Evolutionary conservation across 2,888 invertebrate species (phyloP).

Genomic region (Cerceris rybyensis): DNA sequence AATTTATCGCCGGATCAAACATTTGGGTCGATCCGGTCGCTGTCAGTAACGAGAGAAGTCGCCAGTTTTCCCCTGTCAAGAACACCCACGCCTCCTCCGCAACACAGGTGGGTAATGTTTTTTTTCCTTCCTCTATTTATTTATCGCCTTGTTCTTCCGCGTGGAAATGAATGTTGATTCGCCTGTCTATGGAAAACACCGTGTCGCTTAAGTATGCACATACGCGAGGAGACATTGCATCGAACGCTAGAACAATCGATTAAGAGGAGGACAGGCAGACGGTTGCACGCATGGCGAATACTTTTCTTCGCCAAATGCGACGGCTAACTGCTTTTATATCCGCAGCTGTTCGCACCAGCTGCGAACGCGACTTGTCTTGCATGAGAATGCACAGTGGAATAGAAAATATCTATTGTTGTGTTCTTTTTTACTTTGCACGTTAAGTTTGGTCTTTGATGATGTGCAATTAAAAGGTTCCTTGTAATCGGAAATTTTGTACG

Average conservation of each 20-base stretch:
- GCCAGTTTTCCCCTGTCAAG: slow-evolving; percentile 90
- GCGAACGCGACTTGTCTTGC: not conserved
- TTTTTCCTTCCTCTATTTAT: not conserved
- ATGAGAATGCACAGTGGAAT: not conserved
- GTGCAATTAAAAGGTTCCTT: no score
- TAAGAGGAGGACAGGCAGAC: not conserved
- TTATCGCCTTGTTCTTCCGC: not conserved
- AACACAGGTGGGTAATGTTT: slow-evolving; percentile 75
- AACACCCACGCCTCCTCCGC: slow-evolving; percentile 88
- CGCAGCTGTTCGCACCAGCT: not conserved
- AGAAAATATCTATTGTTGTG: not conserved
- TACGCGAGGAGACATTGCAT: no score
- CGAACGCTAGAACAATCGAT: not conserved
- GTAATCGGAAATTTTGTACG: no score
- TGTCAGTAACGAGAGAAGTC: slow-evolving; percentile 88
- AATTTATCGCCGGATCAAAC: slow-evolving; percentile 89
- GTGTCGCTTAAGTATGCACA: no score
- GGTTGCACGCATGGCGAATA: not conserved
- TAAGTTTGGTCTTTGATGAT: not conserved
- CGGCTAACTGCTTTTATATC: not conserved
- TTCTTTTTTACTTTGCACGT: not conserved
- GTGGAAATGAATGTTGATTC: not conserved
- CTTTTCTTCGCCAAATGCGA: not conserved
- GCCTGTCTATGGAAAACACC: not conserved
- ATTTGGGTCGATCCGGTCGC: slow-evolving; percentile 89